Percentiles rank a stretch among this genome's conserved stretches.
Evolutionary conservation across 2,797 vertebrate genomes (phyloP).

Genomic region (Scolopax rusticola): DNA sequence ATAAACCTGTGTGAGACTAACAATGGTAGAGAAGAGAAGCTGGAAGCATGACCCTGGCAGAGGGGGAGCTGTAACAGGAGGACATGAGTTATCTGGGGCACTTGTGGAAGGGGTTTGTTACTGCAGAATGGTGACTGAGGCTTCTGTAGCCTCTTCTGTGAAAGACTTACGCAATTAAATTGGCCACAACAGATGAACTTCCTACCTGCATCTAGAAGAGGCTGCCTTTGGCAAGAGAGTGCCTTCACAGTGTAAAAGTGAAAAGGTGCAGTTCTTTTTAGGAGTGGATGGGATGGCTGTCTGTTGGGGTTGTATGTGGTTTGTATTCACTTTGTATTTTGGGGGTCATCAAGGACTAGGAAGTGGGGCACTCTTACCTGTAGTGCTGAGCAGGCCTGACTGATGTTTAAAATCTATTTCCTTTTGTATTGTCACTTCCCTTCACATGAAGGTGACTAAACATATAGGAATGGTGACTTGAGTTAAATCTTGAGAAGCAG

Average conservation of each 20-base stretch:
- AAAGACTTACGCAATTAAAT: not conserved
- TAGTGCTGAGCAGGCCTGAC: not conserved
- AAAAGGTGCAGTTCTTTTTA: accelerated
- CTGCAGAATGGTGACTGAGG: not conserved
- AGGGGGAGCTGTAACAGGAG: not conserved
- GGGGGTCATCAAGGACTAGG: no score
- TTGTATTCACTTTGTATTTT: not conserved
- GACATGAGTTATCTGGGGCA: not conserved
- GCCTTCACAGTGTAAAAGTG: not conserved
- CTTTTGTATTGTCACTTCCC: not conserved
- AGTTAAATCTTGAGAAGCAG: not conserved
- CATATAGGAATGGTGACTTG: not conserved
- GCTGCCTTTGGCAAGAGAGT: not conserved
- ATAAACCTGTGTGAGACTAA: not conserved
- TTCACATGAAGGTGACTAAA: not conserved
- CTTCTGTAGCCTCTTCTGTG: not conserved
- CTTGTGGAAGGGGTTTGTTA: accelerated
- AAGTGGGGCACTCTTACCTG: not conserved
- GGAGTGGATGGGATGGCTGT: accelerated
- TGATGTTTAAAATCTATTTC: not conserved
- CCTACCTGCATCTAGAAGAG: not conserved
- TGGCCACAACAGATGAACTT: accelerated
- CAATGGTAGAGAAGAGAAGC: not conserved
- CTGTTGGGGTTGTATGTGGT: accelerated
- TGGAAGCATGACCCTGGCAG: not conserved